A percentile compares a stretch with the other conserved stretches of the same genome.
Conservation (phyloP, 2,797 vertebrate genomes). For the Spinus pinus region DNA sequence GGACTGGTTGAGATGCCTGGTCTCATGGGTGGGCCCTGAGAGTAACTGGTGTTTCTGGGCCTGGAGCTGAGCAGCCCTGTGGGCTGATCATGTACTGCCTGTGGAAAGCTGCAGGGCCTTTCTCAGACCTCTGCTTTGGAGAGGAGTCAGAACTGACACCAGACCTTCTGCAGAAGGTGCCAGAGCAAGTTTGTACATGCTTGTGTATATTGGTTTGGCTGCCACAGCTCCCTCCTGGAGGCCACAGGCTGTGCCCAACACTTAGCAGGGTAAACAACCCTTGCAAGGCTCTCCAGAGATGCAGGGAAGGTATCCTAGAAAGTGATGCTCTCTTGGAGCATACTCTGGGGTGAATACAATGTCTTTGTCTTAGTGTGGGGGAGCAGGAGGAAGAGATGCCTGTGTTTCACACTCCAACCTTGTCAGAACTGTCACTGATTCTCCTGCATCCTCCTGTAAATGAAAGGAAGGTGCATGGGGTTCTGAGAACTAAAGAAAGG, state of each 20-base stretch:
- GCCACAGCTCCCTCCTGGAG: neutral
- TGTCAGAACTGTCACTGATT: neutral
- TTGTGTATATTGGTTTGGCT: neutral
- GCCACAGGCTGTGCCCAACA: neutral
- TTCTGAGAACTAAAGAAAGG: neutral
- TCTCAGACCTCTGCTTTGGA: neutral
- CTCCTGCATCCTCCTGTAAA: neutral
- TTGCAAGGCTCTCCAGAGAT: neutral
- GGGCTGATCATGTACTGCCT: neutral
- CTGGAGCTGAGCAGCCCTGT: neutral
- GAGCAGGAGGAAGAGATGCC: neutral
- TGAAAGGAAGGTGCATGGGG: neutral
- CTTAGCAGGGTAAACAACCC: neutral
- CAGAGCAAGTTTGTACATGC: neutral
- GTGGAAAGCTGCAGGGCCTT: neutral
- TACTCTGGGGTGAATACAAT: neutral
- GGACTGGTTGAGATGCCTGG: neutral
- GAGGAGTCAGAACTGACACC: neutral
- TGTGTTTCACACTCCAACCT: neutral
- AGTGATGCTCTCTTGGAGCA: neutral
- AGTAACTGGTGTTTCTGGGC: neutral
- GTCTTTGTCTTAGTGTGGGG: neutral
- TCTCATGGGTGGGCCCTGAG: neutral
- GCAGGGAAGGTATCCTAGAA: neutral
- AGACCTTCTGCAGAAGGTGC: neutral